phyloP scores from a whole-genome alignment of 2,888 invertebrate genomes.

The Pycnomerus fuliginosus region DNA sequence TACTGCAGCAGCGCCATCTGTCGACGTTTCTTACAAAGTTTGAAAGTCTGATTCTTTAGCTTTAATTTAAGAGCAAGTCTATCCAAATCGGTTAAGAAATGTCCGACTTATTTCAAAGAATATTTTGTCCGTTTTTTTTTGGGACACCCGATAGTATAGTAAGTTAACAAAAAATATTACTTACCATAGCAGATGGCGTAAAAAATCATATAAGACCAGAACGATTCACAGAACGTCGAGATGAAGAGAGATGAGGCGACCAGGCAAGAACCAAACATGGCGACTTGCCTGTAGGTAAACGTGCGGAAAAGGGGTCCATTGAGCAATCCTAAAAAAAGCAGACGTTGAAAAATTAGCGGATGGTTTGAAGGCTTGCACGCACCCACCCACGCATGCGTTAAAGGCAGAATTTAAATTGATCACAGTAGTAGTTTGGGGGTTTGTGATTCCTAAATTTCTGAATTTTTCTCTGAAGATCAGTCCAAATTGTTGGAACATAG shows the following conservation, averaged over 20 bases:
- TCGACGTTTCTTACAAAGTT: too few relatives aligned
- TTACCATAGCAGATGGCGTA: constrained; percentile 70
- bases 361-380: constrained; percentile 19
- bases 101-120: too few relatives aligned
- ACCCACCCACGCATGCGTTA: constrained; percentile 67
- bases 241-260: constrained; percentile 62
- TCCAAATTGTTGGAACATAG: constrained; percentile 71
- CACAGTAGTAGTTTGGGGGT: constrained; percentile 68
- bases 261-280: constrained; percentile 61
- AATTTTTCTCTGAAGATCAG: constrained; percentile 69
- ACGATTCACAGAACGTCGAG: constrained; percentile 64
- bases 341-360: constrained; percentile 2
- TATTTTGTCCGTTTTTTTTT: too few relatives aligned
- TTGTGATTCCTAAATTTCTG: constrained; percentile 59
- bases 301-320: constrained; percentile 71
- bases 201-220: constrained; percentile 62
- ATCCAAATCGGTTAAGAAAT: too few relatives aligned
- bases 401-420: constrained; percentile 72
- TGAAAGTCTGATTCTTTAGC: too few relatives aligned
- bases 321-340: constrained; percentile 59
- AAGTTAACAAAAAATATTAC: neutral
- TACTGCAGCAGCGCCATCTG: too few relatives aligned
- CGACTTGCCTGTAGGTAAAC: constrained; percentile 68
- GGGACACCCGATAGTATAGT: too few relatives aligned
- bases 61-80: too few relatives aligned